Conservation (phyloP, 2,113 vertebrate genomes). For the Bostrychus sinensis region DNA sequence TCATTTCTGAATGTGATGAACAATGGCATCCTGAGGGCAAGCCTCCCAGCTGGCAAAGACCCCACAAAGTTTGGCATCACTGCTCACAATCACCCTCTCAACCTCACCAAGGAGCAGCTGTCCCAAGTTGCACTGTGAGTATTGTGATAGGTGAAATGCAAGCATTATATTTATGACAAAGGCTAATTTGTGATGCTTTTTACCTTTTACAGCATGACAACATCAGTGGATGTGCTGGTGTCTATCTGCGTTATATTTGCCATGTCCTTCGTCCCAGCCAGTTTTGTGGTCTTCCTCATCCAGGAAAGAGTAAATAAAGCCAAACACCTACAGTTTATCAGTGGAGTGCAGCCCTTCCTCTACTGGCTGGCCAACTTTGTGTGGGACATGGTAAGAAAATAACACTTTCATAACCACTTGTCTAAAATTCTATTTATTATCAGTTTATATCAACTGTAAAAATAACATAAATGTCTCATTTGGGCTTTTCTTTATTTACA, state of each 20-base stretch:
- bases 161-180: background rate
- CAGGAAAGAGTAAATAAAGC: conserved; percentile 97
- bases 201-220: conserved; percentile 88
- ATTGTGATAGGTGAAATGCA: background rate
- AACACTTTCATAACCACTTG: background rate
- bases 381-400: conserved; percentile 95
- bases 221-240: conserved; percentile 94
- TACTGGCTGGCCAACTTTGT: conserved; percentile 98
- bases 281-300: conserved; percentile 97
- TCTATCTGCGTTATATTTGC: conserved; percentile 95
- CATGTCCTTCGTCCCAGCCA: conserved; percentile 94
- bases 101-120: conserved; percentile 97
- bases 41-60: conserved; percentile 83
- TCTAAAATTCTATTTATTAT: background rate
- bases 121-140: conserved; percentile 97
- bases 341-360: conserved; percentile 93
- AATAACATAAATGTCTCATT: background rate
- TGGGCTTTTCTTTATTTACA: conserved; percentile 48
- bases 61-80: conserved; percentile 88
- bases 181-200: background rate
- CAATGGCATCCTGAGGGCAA: conserved; percentile 92
- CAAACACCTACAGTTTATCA: conserved; percentile 97
- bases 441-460: background rate
- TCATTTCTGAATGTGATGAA: conserved; percentile 97
- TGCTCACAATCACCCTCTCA: conserved; percentile 93